Evolutionary conservation across 2,888 invertebrate species (phyloP), one percentile per base, ranked within the genome.

Genomic region (Sinelater perroti): DNA sequence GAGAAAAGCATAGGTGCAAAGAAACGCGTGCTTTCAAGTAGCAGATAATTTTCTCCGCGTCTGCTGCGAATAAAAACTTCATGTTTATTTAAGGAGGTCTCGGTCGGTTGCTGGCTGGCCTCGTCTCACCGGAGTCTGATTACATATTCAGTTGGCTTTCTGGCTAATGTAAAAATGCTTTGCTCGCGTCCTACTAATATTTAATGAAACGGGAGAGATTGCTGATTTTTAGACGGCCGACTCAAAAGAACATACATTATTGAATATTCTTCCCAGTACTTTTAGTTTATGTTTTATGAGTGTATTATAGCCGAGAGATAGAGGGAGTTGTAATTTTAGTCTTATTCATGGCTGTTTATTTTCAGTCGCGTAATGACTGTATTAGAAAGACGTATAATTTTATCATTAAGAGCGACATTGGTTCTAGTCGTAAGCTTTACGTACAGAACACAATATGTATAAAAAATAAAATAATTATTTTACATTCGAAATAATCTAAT

Each of bases 141-240:
- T 64, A 64, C 61, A 62, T 61, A 62, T 64, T 64, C 64, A 62
- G 61, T 61, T 62, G 61, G 63, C 63, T 63, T 60, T 63, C 56
- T 60, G 58, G 62, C 63, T 65, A 65, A 65, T 65, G 65, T 63
- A 65, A 65, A 65, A 65, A 65, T 65, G 63, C 65, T 65, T 63
- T 62, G 59, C 62, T 62, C 64, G 54, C 64, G 56, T 64, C 64
- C 54, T 52, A 64, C 56, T 56, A 64, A 64, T 64, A 64, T 62
- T 64, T 64, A 64, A 64, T 64, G 64, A 61, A 44, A 50, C 56
- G 45, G 44, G 60, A 46, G 35, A 60, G 54, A 36, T 50, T 57
- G 53, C 60, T 56, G 60, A 61, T 61, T 57, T 61, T 60, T 55
- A 54, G 54, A 57, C 46, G 49, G 40, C 54, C 53, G 47, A 36